These are phyloP conservation scores for Apostichopus parvimensis DNA, from an alignment of 35 echinoderm and acorn worm genomes.

Conservation along the genomic window DNA sequence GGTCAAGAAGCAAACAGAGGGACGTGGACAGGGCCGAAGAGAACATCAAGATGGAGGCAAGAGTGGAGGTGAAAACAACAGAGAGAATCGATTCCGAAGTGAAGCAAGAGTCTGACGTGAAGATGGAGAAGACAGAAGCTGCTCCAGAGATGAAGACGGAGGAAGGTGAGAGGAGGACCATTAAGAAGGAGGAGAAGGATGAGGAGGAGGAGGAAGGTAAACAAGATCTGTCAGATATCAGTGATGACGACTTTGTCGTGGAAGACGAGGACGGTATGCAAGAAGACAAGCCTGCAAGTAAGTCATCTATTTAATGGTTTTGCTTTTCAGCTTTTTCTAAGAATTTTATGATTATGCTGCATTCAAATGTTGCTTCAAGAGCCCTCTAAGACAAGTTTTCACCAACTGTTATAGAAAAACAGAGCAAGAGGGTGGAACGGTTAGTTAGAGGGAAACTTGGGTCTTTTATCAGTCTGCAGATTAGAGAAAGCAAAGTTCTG, in stretches of 20 bases:
- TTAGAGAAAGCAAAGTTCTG: no score
- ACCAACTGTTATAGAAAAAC: no score
- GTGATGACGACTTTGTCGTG: slow-evolving; percentile 35
- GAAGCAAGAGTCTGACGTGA: background rate
- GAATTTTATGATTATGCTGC: no score
- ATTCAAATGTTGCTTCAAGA: no score
- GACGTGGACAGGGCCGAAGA: background rate
- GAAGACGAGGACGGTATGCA: slow-evolving; percentile 31
- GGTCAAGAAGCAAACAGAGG: slow-evolving; percentile 9
- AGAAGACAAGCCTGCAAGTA: slow-evolving; percentile 52
- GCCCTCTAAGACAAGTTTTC: no score
- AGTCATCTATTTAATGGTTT: background rate
- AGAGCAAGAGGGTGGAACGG: no score
- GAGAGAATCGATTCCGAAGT: background rate
- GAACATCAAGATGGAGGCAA: slow-evolving; percentile 13
- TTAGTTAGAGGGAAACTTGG: no score
- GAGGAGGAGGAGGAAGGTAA: slow-evolving; percentile 40
- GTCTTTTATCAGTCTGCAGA: no score
- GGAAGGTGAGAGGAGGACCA: background rate
- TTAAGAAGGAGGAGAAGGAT: background rate
- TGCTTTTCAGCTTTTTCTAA: no score
- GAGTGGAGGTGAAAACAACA: background rate
- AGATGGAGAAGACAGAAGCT: background rate
- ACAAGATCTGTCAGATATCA: slow-evolving; percentile 32
- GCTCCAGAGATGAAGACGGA: slow-evolving; percentile 1